phyloP scores from a whole-genome alignment of 2,797 vertebrate genomes.

The Gymnothorax reevesii region DNA sequence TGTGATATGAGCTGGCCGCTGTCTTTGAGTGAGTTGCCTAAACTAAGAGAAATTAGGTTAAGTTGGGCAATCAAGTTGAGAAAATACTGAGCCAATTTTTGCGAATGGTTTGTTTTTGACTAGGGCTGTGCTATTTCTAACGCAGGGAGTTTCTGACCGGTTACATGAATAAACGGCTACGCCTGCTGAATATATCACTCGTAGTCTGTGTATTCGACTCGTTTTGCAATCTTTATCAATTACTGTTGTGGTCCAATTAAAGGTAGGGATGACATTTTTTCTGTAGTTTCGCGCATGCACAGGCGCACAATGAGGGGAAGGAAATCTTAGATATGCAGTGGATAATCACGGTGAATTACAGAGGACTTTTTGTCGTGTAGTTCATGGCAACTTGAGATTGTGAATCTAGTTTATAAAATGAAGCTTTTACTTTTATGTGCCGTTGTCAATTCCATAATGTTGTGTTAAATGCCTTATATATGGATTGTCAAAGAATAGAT shows the following conservation, averaged over 20 bases:
- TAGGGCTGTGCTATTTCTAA: neutral
- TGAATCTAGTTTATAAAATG: neutral
- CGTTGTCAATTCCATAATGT: neutral
- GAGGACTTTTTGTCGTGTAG: neutral
- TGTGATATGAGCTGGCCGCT: neutral
- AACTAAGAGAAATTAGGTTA: neutral
- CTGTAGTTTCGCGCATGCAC: neutral
- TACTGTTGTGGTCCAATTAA: too few relatives aligned
- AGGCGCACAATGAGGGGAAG: neutral
- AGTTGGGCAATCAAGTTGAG: neutral
- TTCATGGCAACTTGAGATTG: neutral
- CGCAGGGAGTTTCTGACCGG: neutral
- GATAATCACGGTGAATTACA: neutral
- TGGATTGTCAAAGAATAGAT: neutral
- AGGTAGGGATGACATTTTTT: neutral
- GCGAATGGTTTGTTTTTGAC: neutral
- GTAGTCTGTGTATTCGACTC: too few relatives aligned
- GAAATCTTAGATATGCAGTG: neutral
- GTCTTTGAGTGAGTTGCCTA: too few relatives aligned
- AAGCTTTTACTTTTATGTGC: neutral
- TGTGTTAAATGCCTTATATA: neutral
- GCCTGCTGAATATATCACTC: neutral
- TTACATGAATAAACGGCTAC: neutral
- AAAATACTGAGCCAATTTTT: neutral
- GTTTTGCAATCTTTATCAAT: neutral